These are phyloP conservation scores for Hexactinellida sp. DNA, from an alignment of 37 sponge, comb jelly and placozoan genomes.

Conservation along the genomic window DNA sequence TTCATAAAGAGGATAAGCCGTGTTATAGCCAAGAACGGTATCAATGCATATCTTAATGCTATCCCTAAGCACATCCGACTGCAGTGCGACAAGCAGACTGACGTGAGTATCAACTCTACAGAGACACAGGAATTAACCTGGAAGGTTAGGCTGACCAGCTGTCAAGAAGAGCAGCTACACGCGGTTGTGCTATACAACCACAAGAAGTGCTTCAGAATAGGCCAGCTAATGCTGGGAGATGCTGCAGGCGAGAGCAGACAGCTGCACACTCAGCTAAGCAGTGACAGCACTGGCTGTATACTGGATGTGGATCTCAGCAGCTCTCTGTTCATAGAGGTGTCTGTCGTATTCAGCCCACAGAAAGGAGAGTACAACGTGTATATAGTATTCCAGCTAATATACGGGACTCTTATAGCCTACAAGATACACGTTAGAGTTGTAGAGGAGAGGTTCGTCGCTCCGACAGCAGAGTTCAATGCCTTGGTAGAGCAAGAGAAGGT, in stretches of 20 bases:
- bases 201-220: not conserved
- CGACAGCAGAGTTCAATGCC: not conserved
- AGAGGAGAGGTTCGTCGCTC: not conserved
- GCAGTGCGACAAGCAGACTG: not conserved
- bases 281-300: not conserved
- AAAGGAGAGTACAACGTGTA: not conserved
- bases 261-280: not conserved
- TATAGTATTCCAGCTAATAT: not conserved
- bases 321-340: not conserved
- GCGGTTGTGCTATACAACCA: not conserved
- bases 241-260: not conserved
- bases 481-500: not conserved
- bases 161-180: not conserved
- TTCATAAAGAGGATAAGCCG: not conserved
- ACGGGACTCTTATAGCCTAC: not conserved
- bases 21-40: not conserved
- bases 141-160: not conserved
- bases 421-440: not conserved
- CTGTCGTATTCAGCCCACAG: not conserved
- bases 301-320: not conserved
- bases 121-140: not conserved
- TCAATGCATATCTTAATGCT: not conserved
- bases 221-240: not conserved
- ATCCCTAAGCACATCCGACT: not conserved
- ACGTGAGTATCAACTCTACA: not conserved